A percentile compares a stretch with the other conserved stretches of the same genome.
These are phyloP conservation scores for Lycocerus yunnanus DNA, from an alignment of 2,888 invertebrate genomes.

Conservation along the genomic window DNA sequence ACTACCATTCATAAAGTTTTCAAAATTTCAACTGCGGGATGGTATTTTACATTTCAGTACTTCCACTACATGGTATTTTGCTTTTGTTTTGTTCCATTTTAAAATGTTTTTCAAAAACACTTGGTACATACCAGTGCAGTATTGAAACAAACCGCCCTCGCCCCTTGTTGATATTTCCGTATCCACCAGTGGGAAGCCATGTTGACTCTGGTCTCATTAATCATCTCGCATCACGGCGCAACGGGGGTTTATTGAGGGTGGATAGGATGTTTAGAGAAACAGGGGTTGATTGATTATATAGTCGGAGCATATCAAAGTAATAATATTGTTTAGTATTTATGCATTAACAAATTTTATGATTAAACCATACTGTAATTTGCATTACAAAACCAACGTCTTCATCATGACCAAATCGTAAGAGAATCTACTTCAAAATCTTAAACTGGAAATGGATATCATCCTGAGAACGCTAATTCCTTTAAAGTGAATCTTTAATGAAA, in stretches of 20 bases:
- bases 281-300: constrained; percentile 39
- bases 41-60: background rate
- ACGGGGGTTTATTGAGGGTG: constrained; percentile 35
- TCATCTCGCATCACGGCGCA: constrained; percentile 43
- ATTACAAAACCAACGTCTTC: background rate
- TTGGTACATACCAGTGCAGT: constrained; percentile 13
- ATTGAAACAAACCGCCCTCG: constrained; percentile 22
- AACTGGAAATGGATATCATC: background rate
- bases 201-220: constrained; percentile 46
- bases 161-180: constrained; percentile 39
- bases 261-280: constrained; percentile 36
- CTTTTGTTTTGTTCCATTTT: constrained; percentile 3
- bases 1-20: too few species aligned
- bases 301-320: constrained; percentile 27
- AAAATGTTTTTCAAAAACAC: constrained; percentile 13
- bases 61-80: too few species aligned
- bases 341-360: background rate
- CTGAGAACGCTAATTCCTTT: background rate
- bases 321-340: constrained; percentile 9
- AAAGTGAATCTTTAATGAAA: too few species aligned
- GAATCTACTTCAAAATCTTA: background rate
- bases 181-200: constrained; percentile 40
- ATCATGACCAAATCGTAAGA: background rate
- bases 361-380: background rate
- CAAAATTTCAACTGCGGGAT: too few species aligned